Conservation (phyloP, 2,113 vertebrate genomes). For the Bos javanicus region DNA sequence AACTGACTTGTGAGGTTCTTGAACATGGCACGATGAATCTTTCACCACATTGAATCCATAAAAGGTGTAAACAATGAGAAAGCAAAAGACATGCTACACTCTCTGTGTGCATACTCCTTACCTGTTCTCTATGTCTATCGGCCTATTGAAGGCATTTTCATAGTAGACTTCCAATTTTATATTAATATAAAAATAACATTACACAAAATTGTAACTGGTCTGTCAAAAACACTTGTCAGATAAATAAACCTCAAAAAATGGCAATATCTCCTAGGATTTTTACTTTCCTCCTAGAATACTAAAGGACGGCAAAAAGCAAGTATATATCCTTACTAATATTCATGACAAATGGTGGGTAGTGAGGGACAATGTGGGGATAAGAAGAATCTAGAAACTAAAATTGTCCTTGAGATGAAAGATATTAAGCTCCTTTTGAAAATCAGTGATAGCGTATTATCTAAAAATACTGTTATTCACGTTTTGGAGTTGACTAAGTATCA, state of each 20-base stretch:
- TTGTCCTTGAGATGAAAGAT: background rate
- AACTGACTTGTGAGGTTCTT: background rate
- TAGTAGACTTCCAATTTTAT: background rate
- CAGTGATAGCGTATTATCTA: background rate
- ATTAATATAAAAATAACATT: background rate
- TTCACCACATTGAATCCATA: background rate
- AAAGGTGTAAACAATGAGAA: background rate
- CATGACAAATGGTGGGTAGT: background rate
- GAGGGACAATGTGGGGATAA: background rate
- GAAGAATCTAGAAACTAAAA: conserved; percentile 16
- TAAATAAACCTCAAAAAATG: background rate
- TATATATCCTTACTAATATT: background rate
- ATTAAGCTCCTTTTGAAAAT: background rate
- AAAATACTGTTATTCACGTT: background rate
- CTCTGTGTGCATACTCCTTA: background rate
- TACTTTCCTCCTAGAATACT: background rate
- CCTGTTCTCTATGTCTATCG: background rate
- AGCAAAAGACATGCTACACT: background rate
- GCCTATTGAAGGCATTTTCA: background rate
- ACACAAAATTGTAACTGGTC: background rate
- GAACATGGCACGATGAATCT: background rate
- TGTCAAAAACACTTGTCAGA: background rate
- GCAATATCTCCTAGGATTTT: background rate
- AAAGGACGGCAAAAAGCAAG: background rate
- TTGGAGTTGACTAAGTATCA: background rate